Conservation (phyloP, 37 sponge, comb jelly and placozoan genomes). For the Ephydatia muelleri region DNA sequence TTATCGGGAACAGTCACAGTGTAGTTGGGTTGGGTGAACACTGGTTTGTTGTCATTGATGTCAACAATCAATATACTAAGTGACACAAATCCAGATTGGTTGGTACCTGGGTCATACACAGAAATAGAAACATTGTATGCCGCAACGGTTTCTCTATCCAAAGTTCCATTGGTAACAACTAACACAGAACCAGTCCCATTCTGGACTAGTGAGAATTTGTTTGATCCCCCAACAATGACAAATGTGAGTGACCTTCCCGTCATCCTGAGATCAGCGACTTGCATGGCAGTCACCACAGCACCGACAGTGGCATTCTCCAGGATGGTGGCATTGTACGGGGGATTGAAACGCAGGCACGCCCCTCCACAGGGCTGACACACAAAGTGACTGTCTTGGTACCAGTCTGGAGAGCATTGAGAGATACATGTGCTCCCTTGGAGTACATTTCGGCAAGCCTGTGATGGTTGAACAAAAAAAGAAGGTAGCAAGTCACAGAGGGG, state of each 20-base stretch:
- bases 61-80: slow-evolving; percentile 14
- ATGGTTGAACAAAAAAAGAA: neutral
- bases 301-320: slow-evolving; percentile 21
- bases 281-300: neutral
- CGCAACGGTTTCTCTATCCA: slow-evolving; percentile 52
- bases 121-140: slow-evolving; percentile 39
- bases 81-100: slow-evolving; percentile 40
- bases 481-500: neutral
- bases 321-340: neutral
- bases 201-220: slow-evolving; percentile 24
- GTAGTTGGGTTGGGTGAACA: slow-evolving; percentile 19
- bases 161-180: neutral
- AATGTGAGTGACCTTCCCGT: slow-evolving; percentile 35
- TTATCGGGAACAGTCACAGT: slow-evolving; percentile 38
- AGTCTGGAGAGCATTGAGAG: slow-evolving; percentile 38
- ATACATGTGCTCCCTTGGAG: slow-evolving; percentile 64
- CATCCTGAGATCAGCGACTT: slow-evolving; percentile 32
- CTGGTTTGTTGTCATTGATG: slow-evolving; percentile 61
- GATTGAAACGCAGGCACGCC: slow-evolving; percentile 47
- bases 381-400: slow-evolving; percentile 33
- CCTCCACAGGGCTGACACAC: slow-evolving; percentile 41
- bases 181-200: slow-evolving; percentile 8
- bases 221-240: slow-evolving; percentile 39
- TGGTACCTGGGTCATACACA: slow-evolving; percentile 27
- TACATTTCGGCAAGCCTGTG: slow-evolving; percentile 46